Evolutionary conservation across 1,140 invertebrate species (phyloP), one percentile per base, ranked within the genome.

Genomic region (Lepidurus packardi): DNA sequence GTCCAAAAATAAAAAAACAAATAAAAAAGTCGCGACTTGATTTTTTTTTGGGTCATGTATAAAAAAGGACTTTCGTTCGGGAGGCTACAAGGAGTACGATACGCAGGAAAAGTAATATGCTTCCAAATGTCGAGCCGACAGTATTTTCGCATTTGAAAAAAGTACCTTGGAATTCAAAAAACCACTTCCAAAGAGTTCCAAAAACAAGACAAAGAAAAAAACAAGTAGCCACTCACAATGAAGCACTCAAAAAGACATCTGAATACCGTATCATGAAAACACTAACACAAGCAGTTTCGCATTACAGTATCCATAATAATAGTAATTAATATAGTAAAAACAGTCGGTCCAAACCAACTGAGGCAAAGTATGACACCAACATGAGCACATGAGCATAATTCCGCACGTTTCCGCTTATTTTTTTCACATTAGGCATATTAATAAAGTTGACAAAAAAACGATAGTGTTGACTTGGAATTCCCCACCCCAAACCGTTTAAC

Each of bases 311-410:
- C 13, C 53, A 65, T 65, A 21, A 8, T 65, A 47, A 47, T 47
- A 47, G 45, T 47, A 65, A 21, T 65, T 21, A 65, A 21, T n/a
- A 65, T 65, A 21, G 21, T 65, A 65, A 65, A 47, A 65, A 65
- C 53, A 65, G 53, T 65, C 53, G 53, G 21, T 21, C 13, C 53
- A 21, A 21, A 21, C 53, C 53, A 65, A 65, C 53, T 65, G 53
- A 65, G 2, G 53, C 53, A 65, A 65, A 65, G 21, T 65, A 65
- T 65, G 53, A 65, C 53, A 65, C 53, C n/a, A 65, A 65, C 53
- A 65, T 65, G 53, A 65, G 53, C 53, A 65, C 53, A 65, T 65
- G 53, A 65, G 53, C 53, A 16, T 65, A 65, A 65, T 65, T 21
- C 13, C 21, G 53, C 13, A 13, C 21, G 16, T 65, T 65, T 9